These are phyloP conservation scores for Drosophila sucinea DNA, from an alignment of 1,140 invertebrate species.

Conservation along the genomic window DNA sequence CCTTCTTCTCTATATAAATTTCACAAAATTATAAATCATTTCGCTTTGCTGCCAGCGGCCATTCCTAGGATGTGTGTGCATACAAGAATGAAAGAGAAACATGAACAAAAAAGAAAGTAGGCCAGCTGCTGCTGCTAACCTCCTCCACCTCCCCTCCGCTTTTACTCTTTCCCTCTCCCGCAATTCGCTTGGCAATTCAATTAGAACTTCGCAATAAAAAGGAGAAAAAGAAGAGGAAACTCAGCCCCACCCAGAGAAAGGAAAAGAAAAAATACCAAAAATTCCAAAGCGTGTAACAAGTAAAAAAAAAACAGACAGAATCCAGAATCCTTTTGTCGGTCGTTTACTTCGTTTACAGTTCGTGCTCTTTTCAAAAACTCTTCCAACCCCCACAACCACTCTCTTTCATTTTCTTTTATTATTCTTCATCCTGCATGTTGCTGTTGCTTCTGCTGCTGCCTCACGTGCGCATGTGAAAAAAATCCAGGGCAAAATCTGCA, in stretches of 20 bases:
- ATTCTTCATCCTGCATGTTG: slow-evolving; percentile 14
- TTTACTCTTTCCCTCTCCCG: neutral
- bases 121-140: neutral
- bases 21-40: slow-evolving; percentile 61
- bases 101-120: neutral
- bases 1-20: slow-evolving; percentile 38
- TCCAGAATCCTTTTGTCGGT: slow-evolving; percentile 6
- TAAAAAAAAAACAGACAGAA: slow-evolving; percentile 34
- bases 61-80: neutral
- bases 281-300: slow-evolving; percentile 70
- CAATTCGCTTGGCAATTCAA: slow-evolving; percentile 30
- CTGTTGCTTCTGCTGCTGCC: slow-evolving; percentile 39
- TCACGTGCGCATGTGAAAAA: slow-evolving; percentile 75
- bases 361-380: too few species aligned
- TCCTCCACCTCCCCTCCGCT: neutral
- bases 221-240: neutral
- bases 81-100: neutral
- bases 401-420: slow-evolving; percentile 10
- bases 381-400: neutral
- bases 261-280: slow-evolving; percentile 4
- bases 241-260: slow-evolving; percentile 43
- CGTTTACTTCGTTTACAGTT: slow-evolving; percentile 1
- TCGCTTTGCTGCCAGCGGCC: neutral
- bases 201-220: slow-evolving; percentile 54
- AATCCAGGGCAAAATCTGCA: slow-evolving; percentile 75